These are phyloP conservation scores for Decapterus maruadsi DNA, from an alignment of 2,797 vertebrate genomes.

Conservation along the genomic window DNA sequence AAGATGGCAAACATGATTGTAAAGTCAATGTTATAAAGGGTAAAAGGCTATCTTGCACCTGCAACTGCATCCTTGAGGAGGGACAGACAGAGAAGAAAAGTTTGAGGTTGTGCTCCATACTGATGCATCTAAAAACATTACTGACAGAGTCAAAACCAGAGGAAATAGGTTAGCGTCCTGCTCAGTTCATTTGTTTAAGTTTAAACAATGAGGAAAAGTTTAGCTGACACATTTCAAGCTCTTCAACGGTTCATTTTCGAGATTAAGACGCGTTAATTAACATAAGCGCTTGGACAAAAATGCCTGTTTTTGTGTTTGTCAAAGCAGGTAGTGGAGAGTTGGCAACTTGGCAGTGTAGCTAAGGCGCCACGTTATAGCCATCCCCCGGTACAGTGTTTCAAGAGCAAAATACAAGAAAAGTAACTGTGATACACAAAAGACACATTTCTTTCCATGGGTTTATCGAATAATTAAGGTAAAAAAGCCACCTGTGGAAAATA, in stretches of 20 bases:
- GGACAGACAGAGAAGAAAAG: not conserved
- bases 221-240: not conserved
- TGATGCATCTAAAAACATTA: slow-evolving; percentile 3
- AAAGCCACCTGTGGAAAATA: not conserved
- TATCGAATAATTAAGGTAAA: not conserved
- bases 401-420: not conserved
- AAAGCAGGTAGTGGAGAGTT: slow-evolving; percentile 36
- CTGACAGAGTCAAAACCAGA: slow-evolving; percentile 1
- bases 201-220: not conserved
- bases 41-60: slow-evolving; percentile 20
- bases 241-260: accelerated
- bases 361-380: slow-evolving; percentile 78
- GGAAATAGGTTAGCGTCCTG: not conserved
- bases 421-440: not conserved
- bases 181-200: not conserved
- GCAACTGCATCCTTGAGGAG: slow-evolving; percentile 38
- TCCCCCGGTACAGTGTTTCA: slow-evolving; percentile 18
- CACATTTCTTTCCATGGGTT: not conserved
- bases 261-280: not conserved
- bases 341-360: slow-evolving; percentile 58
- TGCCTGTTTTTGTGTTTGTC: not conserved
- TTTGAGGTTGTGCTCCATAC: not conserved
- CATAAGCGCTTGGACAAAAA: not conserved
- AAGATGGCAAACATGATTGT: not conserved
- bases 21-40: not conserved